Evolutionary conservation across 2,888 invertebrate genomes (phyloP).

Genomic region (Eupithecia subfuscata): DNA sequence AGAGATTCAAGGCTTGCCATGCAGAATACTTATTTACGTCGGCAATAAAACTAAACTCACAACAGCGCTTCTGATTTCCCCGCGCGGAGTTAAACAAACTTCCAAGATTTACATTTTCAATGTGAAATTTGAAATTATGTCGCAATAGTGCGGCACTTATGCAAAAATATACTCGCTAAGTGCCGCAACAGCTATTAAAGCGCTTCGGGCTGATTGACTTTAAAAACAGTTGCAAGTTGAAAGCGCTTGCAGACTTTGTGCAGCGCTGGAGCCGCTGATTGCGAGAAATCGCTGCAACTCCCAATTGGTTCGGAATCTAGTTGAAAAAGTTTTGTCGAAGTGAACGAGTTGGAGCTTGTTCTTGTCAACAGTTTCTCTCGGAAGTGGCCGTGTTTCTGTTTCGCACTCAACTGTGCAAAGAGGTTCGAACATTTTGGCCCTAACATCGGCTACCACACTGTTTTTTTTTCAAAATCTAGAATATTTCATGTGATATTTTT

Average conservation of each 20-base stretch:
- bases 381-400: conserved; percentile 9
- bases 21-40: conserved; percentile 13
- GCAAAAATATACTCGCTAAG: conserved; percentile 42
- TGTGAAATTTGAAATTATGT: conserved; percentile 43
- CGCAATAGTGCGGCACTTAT: conserved; percentile 36
- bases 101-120: conserved; percentile 43
- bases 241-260: conserved; percentile 9
- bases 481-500: too few species aligned
- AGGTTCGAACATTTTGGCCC: too few species aligned
- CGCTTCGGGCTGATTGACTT: conserved; percentile 46
- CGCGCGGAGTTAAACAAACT: conserved; percentile 34
- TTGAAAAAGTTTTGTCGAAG: conserved; percentile 30
- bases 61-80: conserved; percentile 27
- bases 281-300: conserved; percentile 33
- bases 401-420: neutral
- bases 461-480: too few species aligned
- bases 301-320: conserved; percentile 33
- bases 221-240: conserved; percentile 39
- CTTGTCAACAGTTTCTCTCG: conserved; percentile 24
- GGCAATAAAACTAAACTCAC: conserved; percentile 12
- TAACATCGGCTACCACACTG: too few species aligned
- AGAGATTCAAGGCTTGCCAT: conserved; percentile 11
- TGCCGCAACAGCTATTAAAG: conserved; percentile 44
- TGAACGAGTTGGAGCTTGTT: conserved; percentile 24
- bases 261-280: conserved; percentile 42